Percentiles rank a stretch among this genome's conserved stretches.
Evolutionary conservation across 2,888 invertebrate species (phyloP).

Genomic region (Lordiphosa fenestrarum): DNA sequence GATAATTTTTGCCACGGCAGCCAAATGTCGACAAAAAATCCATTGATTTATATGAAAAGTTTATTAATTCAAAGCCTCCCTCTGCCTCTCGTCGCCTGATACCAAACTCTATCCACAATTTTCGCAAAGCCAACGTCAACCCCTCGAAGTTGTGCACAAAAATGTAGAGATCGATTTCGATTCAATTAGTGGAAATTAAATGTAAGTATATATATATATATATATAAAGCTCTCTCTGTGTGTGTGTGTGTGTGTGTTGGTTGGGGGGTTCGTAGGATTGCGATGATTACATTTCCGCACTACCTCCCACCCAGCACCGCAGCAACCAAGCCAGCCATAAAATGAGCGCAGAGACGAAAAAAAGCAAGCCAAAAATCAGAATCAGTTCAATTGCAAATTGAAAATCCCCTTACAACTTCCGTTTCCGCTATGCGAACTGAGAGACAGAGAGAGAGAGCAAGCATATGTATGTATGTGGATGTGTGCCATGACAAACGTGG

Average conservation of each 20-base stretch:
- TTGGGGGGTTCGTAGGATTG: constrained; percentile 37
- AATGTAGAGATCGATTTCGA: constrained; percentile 71
- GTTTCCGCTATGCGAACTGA: constrained; percentile 57
- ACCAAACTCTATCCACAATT: constrained; percentile 17
- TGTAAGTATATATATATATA: constrained; percentile 55
- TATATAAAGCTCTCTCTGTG: constrained; percentile 20
- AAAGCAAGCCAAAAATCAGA: constrained; percentile 72
- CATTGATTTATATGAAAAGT: constrained; percentile 74
- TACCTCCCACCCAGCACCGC: constrained; percentile 42
- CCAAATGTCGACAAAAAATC: constrained; percentile 63
- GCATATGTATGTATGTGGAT: constrained; percentile 14
- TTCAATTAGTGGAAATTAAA: constrained; percentile 76
- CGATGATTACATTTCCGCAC: constrained; percentile 74
- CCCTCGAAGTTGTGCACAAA: constrained; percentile 36
- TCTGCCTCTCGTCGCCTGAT: constrained; percentile 3
- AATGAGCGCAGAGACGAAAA: constrained; percentile 56
- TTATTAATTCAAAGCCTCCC: constrained; percentile 55
- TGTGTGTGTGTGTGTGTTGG: constrained; percentile 32
- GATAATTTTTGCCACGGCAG: constrained; percentile 40
- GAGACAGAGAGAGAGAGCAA: constrained; percentile 4
- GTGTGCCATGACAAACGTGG: constrained; percentile 70
- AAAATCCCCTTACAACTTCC: constrained; percentile 76
- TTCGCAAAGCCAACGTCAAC: constrained; percentile 34
- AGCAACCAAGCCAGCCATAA: constrained; percentile 72
- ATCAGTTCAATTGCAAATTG: constrained; percentile 75